These are phyloP conservation scores for Brenthis hecate DNA, from an alignment of 2,888 invertebrate genomes.

Conservation along the genomic window DNA sequence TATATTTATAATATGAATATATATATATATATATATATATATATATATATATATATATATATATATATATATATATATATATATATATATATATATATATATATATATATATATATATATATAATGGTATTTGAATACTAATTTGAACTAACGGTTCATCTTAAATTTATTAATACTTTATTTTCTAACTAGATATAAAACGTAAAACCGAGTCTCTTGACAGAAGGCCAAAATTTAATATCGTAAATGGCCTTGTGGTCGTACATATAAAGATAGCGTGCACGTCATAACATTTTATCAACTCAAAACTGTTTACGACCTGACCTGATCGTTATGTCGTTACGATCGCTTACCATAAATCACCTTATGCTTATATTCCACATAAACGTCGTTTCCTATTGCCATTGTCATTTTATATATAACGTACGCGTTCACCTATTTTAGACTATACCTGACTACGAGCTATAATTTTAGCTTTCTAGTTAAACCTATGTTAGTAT, in stretches of 20 bases:
- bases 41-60: no score
- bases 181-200: no score
- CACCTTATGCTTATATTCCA: conserved; percentile 38
- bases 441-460: background rate
- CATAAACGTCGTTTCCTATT: conserved; percentile 36
- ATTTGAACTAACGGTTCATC: no score
- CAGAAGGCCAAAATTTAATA: conserved; percentile 15
- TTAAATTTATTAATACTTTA: no score
- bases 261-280: conserved; percentile 12
- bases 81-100: no score
- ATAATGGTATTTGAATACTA: no score
- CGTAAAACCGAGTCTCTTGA: background rate
- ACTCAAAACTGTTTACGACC: conserved; percentile 44
- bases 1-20: no score
- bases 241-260: conserved; percentile 3
- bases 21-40: no score
- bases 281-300: conserved; percentile 38
- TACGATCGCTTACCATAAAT: conserved; percentile 41
- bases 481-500: no score
- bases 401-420: conserved; percentile 35
- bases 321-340: conserved; percentile 42
- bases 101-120: no score
- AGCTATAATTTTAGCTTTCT: background rate
- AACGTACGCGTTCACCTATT: background rate
- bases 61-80: no score